Evolutionary conservation across 64 coral and sea anemone species (phyloP).

Genomic region (Acropora tenuis): DNA sequence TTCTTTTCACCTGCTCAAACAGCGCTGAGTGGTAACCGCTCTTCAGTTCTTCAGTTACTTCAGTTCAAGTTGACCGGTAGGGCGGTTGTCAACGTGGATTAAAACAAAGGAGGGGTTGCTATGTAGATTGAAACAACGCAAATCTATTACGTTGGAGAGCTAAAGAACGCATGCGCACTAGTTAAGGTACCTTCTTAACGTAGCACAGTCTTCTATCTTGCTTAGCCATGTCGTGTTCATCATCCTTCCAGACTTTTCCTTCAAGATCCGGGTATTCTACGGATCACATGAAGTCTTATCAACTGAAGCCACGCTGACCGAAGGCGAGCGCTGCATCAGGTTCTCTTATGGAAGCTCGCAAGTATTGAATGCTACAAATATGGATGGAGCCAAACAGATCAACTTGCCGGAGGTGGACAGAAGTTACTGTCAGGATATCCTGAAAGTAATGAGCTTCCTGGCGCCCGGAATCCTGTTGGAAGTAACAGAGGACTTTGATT

Average conservation of each 20-base stretch:
- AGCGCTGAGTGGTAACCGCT: too few species aligned
- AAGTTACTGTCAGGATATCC: conserved; percentile 27
- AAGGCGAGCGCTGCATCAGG: conserved; percentile 14
- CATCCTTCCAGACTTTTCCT: neutral
- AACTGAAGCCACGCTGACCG: conserved; percentile 9
- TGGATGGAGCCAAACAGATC: conserved; percentile 56
- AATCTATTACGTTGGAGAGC: too few species aligned
- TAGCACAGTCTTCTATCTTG: too few species aligned
- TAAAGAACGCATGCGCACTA: too few species aligned
- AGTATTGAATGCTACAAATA: neutral
- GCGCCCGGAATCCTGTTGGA: conserved; percentile 75
- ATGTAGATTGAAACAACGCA: too few species aligned
- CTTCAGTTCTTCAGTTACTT: too few species aligned
- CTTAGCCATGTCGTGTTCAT: too few species aligned
- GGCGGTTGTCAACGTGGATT: too few species aligned
- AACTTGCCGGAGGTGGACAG: conserved; percentile 40
- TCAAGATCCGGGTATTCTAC: conserved; percentile 33
- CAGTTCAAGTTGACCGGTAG: too few species aligned
- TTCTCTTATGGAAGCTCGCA: conserved; percentile 12
- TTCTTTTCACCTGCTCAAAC: too few species aligned
- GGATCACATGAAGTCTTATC: conserved; percentile 5
- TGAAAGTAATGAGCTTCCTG: conserved; percentile 68
- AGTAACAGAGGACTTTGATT: conserved; percentile 54
- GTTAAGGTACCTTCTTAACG: too few species aligned
- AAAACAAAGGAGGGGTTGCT: too few species aligned